A percentile compares a stretch with the other conserved stretches of the same genome.
These are phyloP conservation scores for Chymomyza costata DNA, from an alignment of 1,140 invertebrate species.

Conservation along the genomic window DNA sequence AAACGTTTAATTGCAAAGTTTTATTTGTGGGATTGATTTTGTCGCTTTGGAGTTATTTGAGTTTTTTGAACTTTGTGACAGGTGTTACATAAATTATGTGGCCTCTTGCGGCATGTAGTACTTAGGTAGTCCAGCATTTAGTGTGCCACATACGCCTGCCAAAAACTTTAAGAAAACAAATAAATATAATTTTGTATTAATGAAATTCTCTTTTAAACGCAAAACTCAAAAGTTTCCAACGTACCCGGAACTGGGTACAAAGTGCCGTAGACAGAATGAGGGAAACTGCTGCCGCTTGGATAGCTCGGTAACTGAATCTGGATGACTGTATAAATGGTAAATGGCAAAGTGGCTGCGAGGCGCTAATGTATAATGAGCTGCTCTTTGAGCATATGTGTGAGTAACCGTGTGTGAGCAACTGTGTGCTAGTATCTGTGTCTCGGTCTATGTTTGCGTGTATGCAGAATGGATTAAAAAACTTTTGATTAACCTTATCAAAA, in stretches of 20 bases:
- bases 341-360: not conserved
- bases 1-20: slow-evolving; percentile 65
- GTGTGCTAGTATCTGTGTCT: slow-evolving; percentile 17
- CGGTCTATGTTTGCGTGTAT: slow-evolving; percentile 65
- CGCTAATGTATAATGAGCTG: slow-evolving; percentile 62
- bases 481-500: slow-evolving; percentile 75
- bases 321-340: slow-evolving; percentile 5
- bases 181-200: slow-evolving; percentile 71
- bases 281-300: no score
- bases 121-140: not conserved
- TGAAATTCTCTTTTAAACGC: slow-evolving; percentile 64
- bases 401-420: not conserved
- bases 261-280: no score
- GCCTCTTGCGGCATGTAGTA: not conserved
- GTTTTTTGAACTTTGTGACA: slow-evolving; percentile 58
- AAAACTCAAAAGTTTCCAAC: slow-evolving; percentile 57
- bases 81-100: slow-evolving; percentile 68
- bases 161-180: slow-evolving; percentile 51
- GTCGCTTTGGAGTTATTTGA: slow-evolving; percentile 56
- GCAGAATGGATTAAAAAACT: slow-evolving; percentile 74
- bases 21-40: slow-evolving; percentile 17
- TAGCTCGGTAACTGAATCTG: not conserved
- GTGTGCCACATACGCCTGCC: slow-evolving; percentile 10
- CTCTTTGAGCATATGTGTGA: slow-evolving; percentile 16
- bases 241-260: slow-evolving; percentile 54